Conservation (phyloP, 2,113 vertebrate species). For the Ondatra zibethicus region DNA sequence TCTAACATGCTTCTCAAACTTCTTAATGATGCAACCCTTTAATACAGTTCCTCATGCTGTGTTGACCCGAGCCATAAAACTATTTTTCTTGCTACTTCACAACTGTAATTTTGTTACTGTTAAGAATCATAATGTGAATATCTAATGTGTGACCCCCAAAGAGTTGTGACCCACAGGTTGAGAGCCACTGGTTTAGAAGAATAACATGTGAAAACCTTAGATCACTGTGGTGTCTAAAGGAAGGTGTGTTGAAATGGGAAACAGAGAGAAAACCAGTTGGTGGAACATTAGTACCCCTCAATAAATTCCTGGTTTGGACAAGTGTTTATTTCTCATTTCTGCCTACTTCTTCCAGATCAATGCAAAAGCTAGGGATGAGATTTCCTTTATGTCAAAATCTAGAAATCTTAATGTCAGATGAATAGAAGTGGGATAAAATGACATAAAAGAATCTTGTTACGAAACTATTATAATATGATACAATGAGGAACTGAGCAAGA, state of each 20-base stretch:
- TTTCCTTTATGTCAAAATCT: background rate
- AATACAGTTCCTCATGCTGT: background rate
- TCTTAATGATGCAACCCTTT: background rate
- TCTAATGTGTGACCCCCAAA: background rate
- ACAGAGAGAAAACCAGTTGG: background rate
- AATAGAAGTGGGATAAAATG: background rate
- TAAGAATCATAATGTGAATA: background rate
- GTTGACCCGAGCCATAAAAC: background rate
- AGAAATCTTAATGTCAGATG: background rate
- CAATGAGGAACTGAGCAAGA: background rate
- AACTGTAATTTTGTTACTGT: background rate
- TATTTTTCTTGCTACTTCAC: background rate
- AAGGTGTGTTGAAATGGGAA: background rate
- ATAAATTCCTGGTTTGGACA: slow-evolving; percentile 10
- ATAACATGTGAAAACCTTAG: background rate
- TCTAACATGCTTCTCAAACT: background rate
- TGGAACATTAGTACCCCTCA: background rate
- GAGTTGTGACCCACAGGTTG: background rate
- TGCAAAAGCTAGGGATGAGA: background rate
- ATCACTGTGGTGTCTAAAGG: background rate
- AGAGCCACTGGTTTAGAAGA: background rate
- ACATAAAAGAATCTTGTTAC: background rate
- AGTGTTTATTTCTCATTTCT: background rate
- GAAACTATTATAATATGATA: background rate
- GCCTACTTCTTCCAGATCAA: background rate